These are phyloP conservation scores for Sarotherodon lohbergeri DNA, from an alignment of 2,113 vertebrate species.

Conservation along the genomic window DNA sequence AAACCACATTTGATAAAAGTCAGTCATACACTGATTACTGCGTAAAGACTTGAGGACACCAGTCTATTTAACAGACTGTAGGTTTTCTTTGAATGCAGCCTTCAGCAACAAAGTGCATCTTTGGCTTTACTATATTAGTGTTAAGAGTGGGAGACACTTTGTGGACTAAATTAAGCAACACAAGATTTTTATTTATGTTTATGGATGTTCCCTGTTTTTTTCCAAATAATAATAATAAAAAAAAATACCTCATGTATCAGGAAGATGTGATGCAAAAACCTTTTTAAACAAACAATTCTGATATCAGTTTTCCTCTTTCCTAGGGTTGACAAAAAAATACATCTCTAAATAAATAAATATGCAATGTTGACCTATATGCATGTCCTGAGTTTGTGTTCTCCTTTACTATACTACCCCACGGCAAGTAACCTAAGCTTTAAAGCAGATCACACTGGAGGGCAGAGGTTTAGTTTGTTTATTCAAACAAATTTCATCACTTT, in stretches of 20 bases:
- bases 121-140: not conserved
- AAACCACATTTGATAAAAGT: not conserved
- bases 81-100: not conserved
- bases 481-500: constrained; percentile 41
- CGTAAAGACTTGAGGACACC: not conserved
- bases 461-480: constrained; percentile 46
- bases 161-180: not conserved
- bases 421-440: not conserved
- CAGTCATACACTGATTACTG: not conserved
- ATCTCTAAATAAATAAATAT: constrained; percentile 54
- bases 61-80: not conserved
- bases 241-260: constrained; percentile 40
- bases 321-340: constrained; percentile 22
- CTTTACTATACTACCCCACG: not conserved
- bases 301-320: constrained; percentile 16
- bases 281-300: constrained; percentile 10
- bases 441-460: not conserved
- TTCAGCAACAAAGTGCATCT: not conserved
- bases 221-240: not conserved
- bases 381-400: not conserved
- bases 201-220: not conserved
- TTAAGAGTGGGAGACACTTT: not conserved
- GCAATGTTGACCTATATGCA: constrained; percentile 46
- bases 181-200: not conserved
- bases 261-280: constrained; percentile 54